Evolutionary conservation across 2,113 vertebrate genomes (phyloP), one percentile per base, ranked within the genome.

Genomic region (Chaetura pelagica): DNA sequence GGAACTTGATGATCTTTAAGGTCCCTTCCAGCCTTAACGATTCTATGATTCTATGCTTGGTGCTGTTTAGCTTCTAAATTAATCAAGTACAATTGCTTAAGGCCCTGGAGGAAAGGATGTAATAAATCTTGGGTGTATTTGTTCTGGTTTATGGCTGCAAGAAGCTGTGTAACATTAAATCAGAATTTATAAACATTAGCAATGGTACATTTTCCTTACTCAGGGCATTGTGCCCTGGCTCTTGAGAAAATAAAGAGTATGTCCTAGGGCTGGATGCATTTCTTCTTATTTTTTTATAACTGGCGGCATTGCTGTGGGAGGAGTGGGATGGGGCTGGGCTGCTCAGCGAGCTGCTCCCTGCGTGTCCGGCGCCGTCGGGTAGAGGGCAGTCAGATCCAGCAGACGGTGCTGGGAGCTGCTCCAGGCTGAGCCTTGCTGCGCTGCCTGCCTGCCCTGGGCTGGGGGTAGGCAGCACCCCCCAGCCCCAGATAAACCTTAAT

Each of bases 51-150:
- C 38, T 38, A 38, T 38, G 38, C 84, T 94, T 78, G 88, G 71
- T 96, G 80, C 88, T 93, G 74, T 84, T 97, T 94, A 96, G 90
- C 89, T 96, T 87, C 81, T 64, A 55, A 88, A 68, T 97, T 97
- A 96, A 96, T 96, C 96, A 97, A 97, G 90, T 80, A 40, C 89
- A 96, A 96, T 96, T 96, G 97, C 98, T 97, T 94, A 92, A 93
- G 93, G 91, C 93, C 79, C 87, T 87, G 92, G 89, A 94, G 96
- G 85, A 94, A 97, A 98, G 98, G 97, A 94, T 97, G 95, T 95
- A 87, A 97, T 98, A 97, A 98, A 98, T 98, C 97, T 96, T 90
- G 58, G 66, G 93, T 96, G 97, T 96, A 97, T 97, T 97, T 98
- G 96, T 96, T 97, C 97, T 97, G 94, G 93, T 97, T 97, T 97